Conservation (phyloP, 2,797 vertebrate species). For the Myripristis murdjan region DNA sequence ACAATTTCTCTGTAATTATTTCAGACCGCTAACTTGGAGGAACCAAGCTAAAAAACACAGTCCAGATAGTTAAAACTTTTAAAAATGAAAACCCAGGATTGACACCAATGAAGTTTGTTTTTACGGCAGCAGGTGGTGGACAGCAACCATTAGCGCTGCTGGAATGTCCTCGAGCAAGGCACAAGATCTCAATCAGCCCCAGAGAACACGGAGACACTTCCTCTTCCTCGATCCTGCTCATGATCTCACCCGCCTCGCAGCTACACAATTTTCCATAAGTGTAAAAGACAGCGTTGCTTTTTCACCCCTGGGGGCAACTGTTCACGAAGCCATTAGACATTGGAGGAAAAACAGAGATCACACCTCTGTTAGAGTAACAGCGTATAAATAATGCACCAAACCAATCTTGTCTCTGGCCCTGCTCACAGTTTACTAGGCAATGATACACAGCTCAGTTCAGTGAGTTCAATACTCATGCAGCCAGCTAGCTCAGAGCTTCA, state of each 20-base stretch:
- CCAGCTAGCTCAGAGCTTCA: background rate
- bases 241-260: background rate
- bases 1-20: too few relatives aligned
- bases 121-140: too few relatives aligned
- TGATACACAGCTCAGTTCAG: constrained; percentile 5
- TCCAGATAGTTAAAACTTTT: too few relatives aligned
- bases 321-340: constrained; percentile 24
- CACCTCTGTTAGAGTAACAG: constrained; percentile 25
- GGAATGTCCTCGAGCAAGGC: background rate
- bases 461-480: constrained; percentile 10
- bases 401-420: constrained; percentile 15
- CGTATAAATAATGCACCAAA: constrained; percentile 39
- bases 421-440: constrained; percentile 19
- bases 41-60: too few relatives aligned
- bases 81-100: too few relatives aligned
- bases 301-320: constrained; percentile 9
- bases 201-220: background rate
- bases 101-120: too few relatives aligned
- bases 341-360: constrained; percentile 35
- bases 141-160: too few relatives aligned
- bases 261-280: constrained; percentile 7
- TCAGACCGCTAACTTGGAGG: too few relatives aligned
- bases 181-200: background rate
- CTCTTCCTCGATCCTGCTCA: background rate
- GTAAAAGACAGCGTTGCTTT: background rate